Evolutionary conservation across 1,140 invertebrate species (phyloP).

Genomic region (Anthonomus grandis): DNA sequence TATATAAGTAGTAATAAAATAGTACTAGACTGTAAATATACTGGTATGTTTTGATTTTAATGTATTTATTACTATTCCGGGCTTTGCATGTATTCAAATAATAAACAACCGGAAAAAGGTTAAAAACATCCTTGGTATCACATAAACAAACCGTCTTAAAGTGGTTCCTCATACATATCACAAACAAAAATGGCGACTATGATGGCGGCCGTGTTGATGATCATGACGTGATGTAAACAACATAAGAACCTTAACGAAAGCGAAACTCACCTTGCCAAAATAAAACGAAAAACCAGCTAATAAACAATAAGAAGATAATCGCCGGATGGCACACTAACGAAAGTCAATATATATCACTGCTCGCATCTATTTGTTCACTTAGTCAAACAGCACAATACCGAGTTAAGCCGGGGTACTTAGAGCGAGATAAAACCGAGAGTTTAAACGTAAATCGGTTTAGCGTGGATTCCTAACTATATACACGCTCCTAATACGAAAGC

Average conservation of each 20-base stretch:
- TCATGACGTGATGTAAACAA: slow-evolving; percentile 6
- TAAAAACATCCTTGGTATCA: no score
- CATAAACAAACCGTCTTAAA: no score
- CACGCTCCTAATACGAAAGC: slow-evolving; percentile 51
- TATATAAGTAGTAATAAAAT: no score
- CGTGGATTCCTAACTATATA: slow-evolving; percentile 52
- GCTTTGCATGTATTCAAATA: no score
- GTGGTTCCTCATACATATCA: no score
- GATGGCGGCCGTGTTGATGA: no score
- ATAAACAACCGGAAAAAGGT: no score
- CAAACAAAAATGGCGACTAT: slow-evolving; percentile 19
- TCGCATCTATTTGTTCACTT: slow-evolving; percentile 50
- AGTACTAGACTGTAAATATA: no score
- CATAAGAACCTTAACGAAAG: slow-evolving; percentile 12
- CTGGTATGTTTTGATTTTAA: no score
- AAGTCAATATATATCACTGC: slow-evolving; percentile 50
- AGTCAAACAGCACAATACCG: slow-evolving; percentile 48
- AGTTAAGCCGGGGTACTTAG: slow-evolving; percentile 50
- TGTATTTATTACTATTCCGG: no score
- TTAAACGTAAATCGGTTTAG: slow-evolving; percentile 51
- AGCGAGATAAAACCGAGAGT: slow-evolving; percentile 50
- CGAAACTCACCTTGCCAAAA: slow-evolving; percentile 23
- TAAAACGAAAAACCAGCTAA: slow-evolving; percentile 22
- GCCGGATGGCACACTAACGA: slow-evolving; percentile 32
- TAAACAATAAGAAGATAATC: slow-evolving; percentile 34